A percentile compares a stretch with the other conserved stretches of the same genome.
These are phyloP conservation scores for Nycticorax nycticorax DNA, from an alignment of 2,113 vertebrate genomes.

Conservation along the genomic window DNA sequence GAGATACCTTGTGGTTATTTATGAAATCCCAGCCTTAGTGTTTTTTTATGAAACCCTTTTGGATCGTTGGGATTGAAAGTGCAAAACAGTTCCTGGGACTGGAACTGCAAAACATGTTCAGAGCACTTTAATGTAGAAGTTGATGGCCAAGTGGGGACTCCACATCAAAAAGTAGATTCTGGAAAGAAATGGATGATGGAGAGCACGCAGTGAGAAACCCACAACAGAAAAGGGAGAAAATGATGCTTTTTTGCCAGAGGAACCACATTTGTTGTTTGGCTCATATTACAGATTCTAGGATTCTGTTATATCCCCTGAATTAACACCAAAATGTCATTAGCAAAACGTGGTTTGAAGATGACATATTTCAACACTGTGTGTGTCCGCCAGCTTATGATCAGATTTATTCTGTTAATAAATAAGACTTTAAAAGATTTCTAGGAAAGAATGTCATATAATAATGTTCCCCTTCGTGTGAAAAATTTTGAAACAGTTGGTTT, in stretches of 20 bases:
- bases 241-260: slow-evolving; percentile 54
- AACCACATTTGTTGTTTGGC: slow-evolving; percentile 71
- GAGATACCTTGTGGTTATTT: slow-evolving; percentile 5
- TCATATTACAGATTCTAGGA: slow-evolving; percentile 56
- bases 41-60: background rate
- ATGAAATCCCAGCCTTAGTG: slow-evolving; percentile 8
- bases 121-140: slow-evolving; percentile 1
- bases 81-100: slow-evolving; percentile 29
- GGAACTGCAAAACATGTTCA: background rate
- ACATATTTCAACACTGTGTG: slow-evolving; percentile 67
- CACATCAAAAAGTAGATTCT: slow-evolving; percentile 58
- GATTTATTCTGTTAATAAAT: slow-evolving; percentile 78
- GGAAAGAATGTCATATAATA: slow-evolving; percentile 70
- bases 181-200: slow-evolving; percentile 64
- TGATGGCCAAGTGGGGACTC: slow-evolving; percentile 41
- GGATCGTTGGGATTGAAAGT: background rate
- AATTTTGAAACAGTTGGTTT: slow-evolving; percentile 65
- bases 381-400: slow-evolving; percentile 70
- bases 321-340: slow-evolving; percentile 75
- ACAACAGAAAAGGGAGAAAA: slow-evolving; percentile 67
- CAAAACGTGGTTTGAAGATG: slow-evolving; percentile 68
- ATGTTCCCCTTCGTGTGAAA: slow-evolving; percentile 69
- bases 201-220: slow-evolving; percentile 59
- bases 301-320: slow-evolving; percentile 65
- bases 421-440: slow-evolving; percentile 74